Conservation (phyloP, 1,140 invertebrate species). For the Drosophila malerkotliana region DNA sequence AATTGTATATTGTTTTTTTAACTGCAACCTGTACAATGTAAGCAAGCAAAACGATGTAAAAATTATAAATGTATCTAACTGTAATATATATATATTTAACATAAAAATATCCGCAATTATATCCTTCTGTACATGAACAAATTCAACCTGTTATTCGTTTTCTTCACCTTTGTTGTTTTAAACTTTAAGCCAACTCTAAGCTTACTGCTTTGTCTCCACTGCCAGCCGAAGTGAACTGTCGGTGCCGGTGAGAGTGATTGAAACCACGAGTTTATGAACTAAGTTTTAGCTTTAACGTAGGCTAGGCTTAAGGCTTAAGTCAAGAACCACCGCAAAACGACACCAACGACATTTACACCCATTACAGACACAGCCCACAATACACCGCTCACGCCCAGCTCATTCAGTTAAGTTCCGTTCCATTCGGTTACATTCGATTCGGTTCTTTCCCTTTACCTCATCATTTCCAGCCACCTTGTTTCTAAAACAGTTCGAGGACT, state of each 20-base stretch:
- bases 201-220: slow-evolving; percentile 26
- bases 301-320: slow-evolving; percentile 41
- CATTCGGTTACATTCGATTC: slow-evolving; percentile 30
- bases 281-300: slow-evolving; percentile 44
- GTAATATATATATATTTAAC: slow-evolving; percentile 28
- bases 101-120: neutral
- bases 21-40: slow-evolving; percentile 21
- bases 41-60: slow-evolving; percentile 33
- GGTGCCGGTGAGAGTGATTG: slow-evolving; percentile 1
- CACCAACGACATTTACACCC: slow-evolving; percentile 23
- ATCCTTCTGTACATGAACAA: slow-evolving; percentile 10
- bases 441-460: slow-evolving; percentile 22
- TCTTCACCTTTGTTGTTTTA: slow-evolving; percentile 22
- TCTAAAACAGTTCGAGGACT: slow-evolving; percentile 4
- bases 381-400: slow-evolving; percentile 21
- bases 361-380: slow-evolving; percentile 15
- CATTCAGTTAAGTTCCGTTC: slow-evolving; percentile 44
- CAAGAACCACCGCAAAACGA: slow-evolving; percentile 30
- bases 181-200: slow-evolving; percentile 1
- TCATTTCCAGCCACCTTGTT: slow-evolving; percentile 30
- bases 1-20: slow-evolving; percentile 37
- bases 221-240: slow-evolving; percentile 3
- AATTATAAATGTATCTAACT: slow-evolving; percentile 18
- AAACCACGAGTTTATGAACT: slow-evolving; percentile 23
- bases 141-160: slow-evolving; percentile 6